A percentile compares a stretch with the other conserved stretches of the same genome.
Evolutionary conservation across 2,113 vertebrate species (phyloP).

Genomic region (Athene noctua): DNA sequence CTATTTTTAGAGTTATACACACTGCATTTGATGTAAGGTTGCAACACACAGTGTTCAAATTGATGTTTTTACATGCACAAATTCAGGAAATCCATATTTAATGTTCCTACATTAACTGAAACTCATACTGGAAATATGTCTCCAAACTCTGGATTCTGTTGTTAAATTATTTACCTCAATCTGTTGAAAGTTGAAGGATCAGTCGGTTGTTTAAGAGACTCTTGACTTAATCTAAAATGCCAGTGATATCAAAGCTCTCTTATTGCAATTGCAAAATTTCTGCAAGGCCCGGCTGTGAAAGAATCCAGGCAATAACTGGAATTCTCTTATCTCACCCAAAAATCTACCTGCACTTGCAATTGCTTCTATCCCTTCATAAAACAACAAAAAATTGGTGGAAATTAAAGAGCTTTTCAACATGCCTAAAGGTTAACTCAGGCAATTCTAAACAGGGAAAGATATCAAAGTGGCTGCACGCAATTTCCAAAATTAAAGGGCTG

Average conservation of each 20-base stretch:
- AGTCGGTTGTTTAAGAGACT: neutral
- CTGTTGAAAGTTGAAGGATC: neutral
- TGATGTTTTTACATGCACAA: neutral
- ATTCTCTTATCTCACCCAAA: neutral
- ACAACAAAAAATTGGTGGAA: neutral
- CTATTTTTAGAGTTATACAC: neutral
- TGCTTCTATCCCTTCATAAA: neutral
- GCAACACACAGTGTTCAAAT: neutral
- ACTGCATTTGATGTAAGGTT: neutral
- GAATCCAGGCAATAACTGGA: neutral
- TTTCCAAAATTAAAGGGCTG: neutral
- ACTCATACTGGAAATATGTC: neutral
- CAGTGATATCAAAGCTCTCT: neutral
- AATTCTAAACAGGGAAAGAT: neutral
- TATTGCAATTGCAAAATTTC: neutral
- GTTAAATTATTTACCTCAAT: neutral
- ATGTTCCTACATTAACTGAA: neutral
- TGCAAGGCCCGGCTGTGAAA: neutral
- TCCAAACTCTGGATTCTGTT: neutral
- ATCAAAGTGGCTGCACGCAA: neutral
- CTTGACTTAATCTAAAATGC: neutral
- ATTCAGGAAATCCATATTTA: neutral
- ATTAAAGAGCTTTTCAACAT: neutral
- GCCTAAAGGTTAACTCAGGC: neutral
- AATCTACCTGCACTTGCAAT: neutral